Percentiles rank a stretch among this genome's conserved stretches.
These are phyloP conservation scores for Grus americana DNA, from an alignment of 2,113 vertebrate genomes.

Conservation along the genomic window DNA sequence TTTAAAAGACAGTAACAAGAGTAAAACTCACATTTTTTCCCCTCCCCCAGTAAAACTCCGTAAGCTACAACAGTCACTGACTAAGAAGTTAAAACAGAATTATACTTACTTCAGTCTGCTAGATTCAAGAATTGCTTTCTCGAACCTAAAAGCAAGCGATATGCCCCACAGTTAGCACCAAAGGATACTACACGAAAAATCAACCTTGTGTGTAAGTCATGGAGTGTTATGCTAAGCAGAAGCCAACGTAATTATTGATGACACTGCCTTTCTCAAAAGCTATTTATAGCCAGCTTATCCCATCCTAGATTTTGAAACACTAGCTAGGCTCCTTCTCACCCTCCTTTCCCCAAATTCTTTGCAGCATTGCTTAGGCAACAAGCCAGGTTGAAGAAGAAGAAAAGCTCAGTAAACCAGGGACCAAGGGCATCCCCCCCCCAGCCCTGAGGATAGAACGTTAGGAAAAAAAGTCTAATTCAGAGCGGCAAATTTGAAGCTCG, in stretches of 20 bases:
- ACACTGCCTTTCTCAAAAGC: neutral
- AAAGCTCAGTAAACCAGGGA: no score
- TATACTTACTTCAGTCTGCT: constrained; percentile 27
- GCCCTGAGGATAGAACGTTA: no score
- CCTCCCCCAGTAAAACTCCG: neutral
- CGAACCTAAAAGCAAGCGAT: constrained; percentile 30
- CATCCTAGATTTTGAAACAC: neutral
- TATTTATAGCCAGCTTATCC: neutral
- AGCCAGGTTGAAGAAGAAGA: neutral
- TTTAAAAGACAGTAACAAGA: neutral
- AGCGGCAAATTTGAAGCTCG: neutral
- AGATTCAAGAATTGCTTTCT: constrained; percentile 6
- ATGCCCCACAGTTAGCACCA: neutral
- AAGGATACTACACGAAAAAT: neutral
- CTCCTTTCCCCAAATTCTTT: neutral
- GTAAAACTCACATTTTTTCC: neutral
- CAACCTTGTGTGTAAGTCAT: neutral
- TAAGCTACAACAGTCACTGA: neutral
- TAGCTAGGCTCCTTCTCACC: neutral
- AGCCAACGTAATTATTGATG: neutral
- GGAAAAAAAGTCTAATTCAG: neutral
- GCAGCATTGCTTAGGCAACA: neutral
- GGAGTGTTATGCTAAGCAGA: neutral
- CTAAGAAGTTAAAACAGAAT: neutral
- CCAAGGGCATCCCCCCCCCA: neutral